Evolutionary conservation across 2,113 vertebrate species (phyloP), one percentile per base, ranked within the genome.

Genomic region (Bagarius yarrelli): DNA sequence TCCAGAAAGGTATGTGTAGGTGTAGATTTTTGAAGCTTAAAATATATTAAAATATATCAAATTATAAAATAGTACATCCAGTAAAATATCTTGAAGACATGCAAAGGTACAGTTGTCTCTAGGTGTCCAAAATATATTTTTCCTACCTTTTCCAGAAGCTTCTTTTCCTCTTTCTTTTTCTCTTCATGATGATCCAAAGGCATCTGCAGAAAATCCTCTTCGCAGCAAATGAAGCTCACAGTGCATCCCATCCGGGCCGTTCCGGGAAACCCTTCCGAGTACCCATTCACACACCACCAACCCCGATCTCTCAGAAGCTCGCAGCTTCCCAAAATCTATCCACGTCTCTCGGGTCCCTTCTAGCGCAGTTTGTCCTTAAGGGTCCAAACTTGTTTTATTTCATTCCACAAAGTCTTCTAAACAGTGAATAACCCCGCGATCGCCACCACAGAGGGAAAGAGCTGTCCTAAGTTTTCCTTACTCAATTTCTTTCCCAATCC

Each of bases 241-340:
- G 93, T 94, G 92, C 93, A 94, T 93, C 94, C 94, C 94, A 95
- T 95, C 92, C 93, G 91, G 89, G 87, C 93, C 67, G 47, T 84
- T 85, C 86, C 87, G 82, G 81, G 63, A 80, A 78, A 82, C 69
- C 63, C 79, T 47, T 23, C 77, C 83, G 81, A 81, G 81, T 53
- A 87, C 87, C 91, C 93, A 93, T 93, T 64, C 91, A 92, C 36
- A 72, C 32, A 11, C 52, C 70, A 73, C 70, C 18, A 67, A 15
- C 1, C 25, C n/a, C 53, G 4, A 53, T 76, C n/a, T 47, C 4
- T 5, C 40, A 56, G 63, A 50, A 47, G 66, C 78, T 47, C 36
- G 3, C 66, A 60, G 56, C 66, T 59, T 34, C 78, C 32, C 78
- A 47, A 47, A 47, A 47, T 47, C 9, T 47, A 47, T 47, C 44